phyloP scores from a whole-genome alignment of 2,888 invertebrate species.

The Dicycla oo region DNA sequence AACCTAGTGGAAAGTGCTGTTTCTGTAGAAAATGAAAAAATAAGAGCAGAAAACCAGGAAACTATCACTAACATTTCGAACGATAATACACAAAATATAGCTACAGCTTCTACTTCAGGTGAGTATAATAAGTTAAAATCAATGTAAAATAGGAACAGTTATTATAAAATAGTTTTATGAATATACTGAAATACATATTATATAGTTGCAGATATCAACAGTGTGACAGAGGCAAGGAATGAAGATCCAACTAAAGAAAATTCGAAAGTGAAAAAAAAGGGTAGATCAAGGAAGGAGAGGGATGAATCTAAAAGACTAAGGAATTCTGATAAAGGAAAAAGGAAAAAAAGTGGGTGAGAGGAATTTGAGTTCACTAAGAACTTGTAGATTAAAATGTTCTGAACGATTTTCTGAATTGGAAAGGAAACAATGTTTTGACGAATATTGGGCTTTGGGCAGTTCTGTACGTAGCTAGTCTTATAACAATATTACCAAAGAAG shows the following conservation, averaged over 20 bases:
- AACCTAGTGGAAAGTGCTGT: too few relatives aligned
- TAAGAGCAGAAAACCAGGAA: too few relatives aligned
- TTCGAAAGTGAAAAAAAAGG: slow-evolving; percentile 15
- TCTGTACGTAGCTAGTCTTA: slow-evolving; percentile 34
- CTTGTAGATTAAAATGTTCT: slow-evolving; percentile 40
- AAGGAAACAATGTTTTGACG: slow-evolving; percentile 39
- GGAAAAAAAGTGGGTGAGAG: slow-evolving; percentile 31
- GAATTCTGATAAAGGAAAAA: slow-evolving; percentile 43
- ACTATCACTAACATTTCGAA: too few relatives aligned
- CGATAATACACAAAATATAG: slow-evolving; percentile 24
- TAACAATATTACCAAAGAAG: slow-evolving; percentile 43
- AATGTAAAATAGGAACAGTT: slow-evolving; percentile 5
- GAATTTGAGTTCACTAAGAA: slow-evolving; percentile 24
- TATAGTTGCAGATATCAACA: slow-evolving; percentile 1
- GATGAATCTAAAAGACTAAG: slow-evolving; percentile 35
- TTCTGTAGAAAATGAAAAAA: too few relatives aligned
- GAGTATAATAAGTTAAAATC: slow-evolving; percentile 10
- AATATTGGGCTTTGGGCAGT: slow-evolving; percentile 44
- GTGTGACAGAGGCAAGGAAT: slow-evolving; percentile 2
- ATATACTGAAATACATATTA: background rate
- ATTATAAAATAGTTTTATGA: too few relatives aligned
- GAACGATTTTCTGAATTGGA: slow-evolving; percentile 38
- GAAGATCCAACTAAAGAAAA: slow-evolving; percentile 8
- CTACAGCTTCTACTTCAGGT: slow-evolving; percentile 27
- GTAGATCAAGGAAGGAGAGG: slow-evolving; percentile 1